Base-by-base conservation (phyloP, 64 coral and sea anemone species). In the Anthopleura sola region DNA sequence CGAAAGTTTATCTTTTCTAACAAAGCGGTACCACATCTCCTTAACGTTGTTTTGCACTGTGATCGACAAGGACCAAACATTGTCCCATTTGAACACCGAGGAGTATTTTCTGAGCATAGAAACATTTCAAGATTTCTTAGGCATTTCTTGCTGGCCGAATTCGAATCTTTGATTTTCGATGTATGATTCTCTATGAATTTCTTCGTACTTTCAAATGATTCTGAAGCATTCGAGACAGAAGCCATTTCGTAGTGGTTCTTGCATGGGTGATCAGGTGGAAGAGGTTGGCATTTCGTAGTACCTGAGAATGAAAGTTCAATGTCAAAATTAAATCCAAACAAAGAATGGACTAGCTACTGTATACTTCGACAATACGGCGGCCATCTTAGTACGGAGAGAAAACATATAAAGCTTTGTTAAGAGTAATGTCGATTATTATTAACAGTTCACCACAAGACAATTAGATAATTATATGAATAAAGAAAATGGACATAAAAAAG, bases 71-170 rank as follows among this genome's bases (percentile, higher is more conserved):
- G 76, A 12, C 76, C 76, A 38, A 46, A 79, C 13, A 9, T 11
- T 26, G 20, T 48, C 1, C 16, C 36, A 79, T 79, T 37, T 6
- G 3, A 38, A 79, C 76, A 79, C 2, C 76, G 36, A 44, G 76
- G 76, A 47, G 76, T 1, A 44, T 79, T 3, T 13, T 48, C 15
- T 23, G 76, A 79, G 15, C 76, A 79, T 17, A 79, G 19, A 48
- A 79, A 79, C 76, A 79, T 44, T 79, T 79, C 76, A 79, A 79
- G 76, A 79, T 79, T 79, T 40, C 76, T 37, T 23, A 79, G 76
- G 34, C 76, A 79, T 79, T 79, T 79, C 24, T 48, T 48, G 76
- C 76, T 79, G 26, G 37, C 76, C 15, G 1, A 16, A 24, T 79
- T 38, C 15, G 1, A 16, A 24, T 79, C 44, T 33, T 79, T 40